Conservation (phyloP, 2,113 vertebrate genomes). For the Opisthocomus hoazin region DNA sequence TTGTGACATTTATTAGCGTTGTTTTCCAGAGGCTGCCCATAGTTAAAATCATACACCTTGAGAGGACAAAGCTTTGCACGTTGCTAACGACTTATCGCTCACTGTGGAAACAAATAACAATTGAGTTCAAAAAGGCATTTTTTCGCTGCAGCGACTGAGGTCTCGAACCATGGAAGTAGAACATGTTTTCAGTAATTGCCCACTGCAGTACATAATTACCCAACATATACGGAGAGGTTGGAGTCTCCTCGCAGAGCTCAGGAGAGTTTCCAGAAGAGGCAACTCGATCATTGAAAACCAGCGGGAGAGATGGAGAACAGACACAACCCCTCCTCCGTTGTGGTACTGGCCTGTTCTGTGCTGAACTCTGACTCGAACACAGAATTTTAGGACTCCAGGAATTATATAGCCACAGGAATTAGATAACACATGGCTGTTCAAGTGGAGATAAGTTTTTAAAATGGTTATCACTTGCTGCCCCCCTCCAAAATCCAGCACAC, state of each 20-base stretch:
- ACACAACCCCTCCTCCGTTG: rapidly evolving
- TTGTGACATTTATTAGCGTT: neutral
- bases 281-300: neutral
- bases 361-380: neutral
- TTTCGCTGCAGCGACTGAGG: neutral
- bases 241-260: neutral
- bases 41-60: neutral
- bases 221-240: neutral
- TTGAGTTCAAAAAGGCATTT: neutral
- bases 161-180: neutral
- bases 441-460: neutral
- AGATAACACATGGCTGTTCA: rapidly evolving
- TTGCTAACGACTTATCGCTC: neutral
- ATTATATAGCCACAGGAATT: too few relatives aligned
- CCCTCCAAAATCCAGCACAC: neutral
- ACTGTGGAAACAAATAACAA: neutral
- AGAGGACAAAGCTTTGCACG: neutral
- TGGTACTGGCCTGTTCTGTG: neutral
- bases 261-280: neutral
- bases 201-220: neutral
- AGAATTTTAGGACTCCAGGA: neutral
- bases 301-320: neutral
- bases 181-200: neutral
- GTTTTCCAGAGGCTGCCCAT: neutral
- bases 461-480: rapidly evolving